Percentiles rank a stretch among this genome's conserved stretches.
These are phyloP conservation scores for Epinotia demarniana DNA, from an alignment of 2,888 invertebrate species.

Conservation along the genomic window DNA sequence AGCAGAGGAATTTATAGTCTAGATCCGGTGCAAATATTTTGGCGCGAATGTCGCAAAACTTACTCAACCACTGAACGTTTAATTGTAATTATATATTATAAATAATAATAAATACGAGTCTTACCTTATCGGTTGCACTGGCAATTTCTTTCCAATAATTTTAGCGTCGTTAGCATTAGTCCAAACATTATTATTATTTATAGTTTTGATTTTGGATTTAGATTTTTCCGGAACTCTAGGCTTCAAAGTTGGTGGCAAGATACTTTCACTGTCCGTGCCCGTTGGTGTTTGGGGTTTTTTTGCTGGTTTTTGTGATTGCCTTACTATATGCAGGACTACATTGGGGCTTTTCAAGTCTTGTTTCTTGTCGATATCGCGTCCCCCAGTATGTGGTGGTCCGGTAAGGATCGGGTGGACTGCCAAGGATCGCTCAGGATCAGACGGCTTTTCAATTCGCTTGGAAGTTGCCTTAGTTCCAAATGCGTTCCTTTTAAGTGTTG, in stretches of 20 bases:
- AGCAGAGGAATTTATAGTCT: slow-evolving; percentile 10
- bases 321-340: slow-evolving; percentile 74
- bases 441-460: slow-evolving; percentile 60
- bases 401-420: slow-evolving; percentile 52
- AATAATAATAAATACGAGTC: slow-evolving; percentile 49
- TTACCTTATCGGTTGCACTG: slow-evolving; percentile 65
- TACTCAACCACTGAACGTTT: slow-evolving; percentile 56
- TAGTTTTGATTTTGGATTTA: slow-evolving; percentile 69
- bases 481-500: slow-evolving; percentile 59
- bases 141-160: slow-evolving; percentile 59
- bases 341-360: slow-evolving; percentile 66
- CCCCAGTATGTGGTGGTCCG: slow-evolving; percentile 61
- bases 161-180: slow-evolving; percentile 67
- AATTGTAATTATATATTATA: background rate
- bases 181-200: slow-evolving; percentile 80
- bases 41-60: slow-evolving; percentile 42
- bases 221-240: slow-evolving; percentile 64
- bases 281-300: slow-evolving; percentile 54
- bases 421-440: slow-evolving; percentile 65
- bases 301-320: slow-evolving; percentile 65
- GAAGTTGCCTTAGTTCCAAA: slow-evolving; percentile 61
- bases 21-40: slow-evolving; percentile 38
- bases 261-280: slow-evolving; percentile 49
- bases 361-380: slow-evolving; percentile 56
- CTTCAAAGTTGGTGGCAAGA: slow-evolving; percentile 72